Conservation (phyloP, 1,140 invertebrate genomes). For the Drosophila gunungcola region DNA sequence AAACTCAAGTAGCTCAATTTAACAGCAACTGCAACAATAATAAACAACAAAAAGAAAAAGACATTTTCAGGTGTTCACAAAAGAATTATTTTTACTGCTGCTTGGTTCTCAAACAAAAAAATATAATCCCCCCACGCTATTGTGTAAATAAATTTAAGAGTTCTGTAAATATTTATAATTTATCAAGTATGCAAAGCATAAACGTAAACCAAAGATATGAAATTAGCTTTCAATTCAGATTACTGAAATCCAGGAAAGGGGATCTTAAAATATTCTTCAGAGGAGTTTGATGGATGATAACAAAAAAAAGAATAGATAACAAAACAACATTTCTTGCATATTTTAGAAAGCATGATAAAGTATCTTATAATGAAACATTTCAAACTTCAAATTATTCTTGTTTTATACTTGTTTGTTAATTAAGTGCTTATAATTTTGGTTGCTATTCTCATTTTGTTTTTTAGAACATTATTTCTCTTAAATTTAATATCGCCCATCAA, state of each 20-base stretch:
- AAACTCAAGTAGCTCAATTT: constrained; percentile 72
- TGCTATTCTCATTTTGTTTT: no score
- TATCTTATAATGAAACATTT: no score
- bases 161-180: constrained; percentile 51
- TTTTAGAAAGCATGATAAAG: no score
- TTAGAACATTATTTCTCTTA: no score
- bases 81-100: constrained; percentile 56
- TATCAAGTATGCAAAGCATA: constrained; percentile 68
- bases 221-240: constrained; percentile 27
- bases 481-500: not conserved
- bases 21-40: constrained; percentile 33
- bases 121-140: constrained; percentile 8
- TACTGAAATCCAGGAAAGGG: constrained; percentile 27
- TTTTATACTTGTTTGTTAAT: no score
- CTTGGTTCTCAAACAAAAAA: constrained; percentile 9
- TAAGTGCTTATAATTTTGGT: no score
- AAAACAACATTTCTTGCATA: no score
- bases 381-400: no score
- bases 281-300: not conserved
- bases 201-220: constrained; percentile 29
- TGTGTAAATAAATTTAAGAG: constrained; percentile 37
- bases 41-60: constrained; percentile 52
- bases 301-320: no score
- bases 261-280: not conserved
- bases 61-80: constrained; percentile 79